A percentile compares a stretch with the other conserved stretches of the same genome.
Conservation (phyloP, 2,888 invertebrate species). For the Platynereis dumerilii region DNA sequence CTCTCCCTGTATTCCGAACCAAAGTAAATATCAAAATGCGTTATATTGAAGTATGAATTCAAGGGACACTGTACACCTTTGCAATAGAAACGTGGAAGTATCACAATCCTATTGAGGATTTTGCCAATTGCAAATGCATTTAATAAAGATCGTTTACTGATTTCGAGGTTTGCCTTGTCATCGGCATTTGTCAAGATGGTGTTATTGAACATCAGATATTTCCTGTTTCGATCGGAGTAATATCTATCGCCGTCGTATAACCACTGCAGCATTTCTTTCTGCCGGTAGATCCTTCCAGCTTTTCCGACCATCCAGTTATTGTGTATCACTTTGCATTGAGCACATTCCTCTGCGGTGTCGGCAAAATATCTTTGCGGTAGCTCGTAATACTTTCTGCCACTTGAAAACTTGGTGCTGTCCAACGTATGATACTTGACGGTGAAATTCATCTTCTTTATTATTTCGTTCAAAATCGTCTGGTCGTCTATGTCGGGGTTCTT, state of each 20-base stretch:
- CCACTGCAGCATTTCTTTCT: not conserved
- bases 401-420: not conserved
- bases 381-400: not conserved
- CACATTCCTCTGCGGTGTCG: not conserved
- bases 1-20: constrained; percentile 12
- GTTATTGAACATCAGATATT: not conserved
- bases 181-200: not conserved
- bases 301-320: constrained; percentile 3
- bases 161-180: no score
- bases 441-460: no score
- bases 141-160: not conserved
- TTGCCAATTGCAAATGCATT: constrained; percentile 5
- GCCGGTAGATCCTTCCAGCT: not conserved
- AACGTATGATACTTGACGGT: not conserved
- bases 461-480: no score
- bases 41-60: constrained; percentile 9
- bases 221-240: not conserved
- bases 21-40: constrained; percentile 7
- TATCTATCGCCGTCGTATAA: not conserved
- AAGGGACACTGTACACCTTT: constrained; percentile 7
- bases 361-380: not conserved
- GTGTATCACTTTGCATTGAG: not conserved
- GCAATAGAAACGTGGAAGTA: not conserved
- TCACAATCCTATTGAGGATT: not conserved
- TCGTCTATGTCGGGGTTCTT: no score